These are phyloP conservation scores for Pygathrix nemaeus DNA, from an alignment of 2,113 vertebrate species.

Conservation along the genomic window DNA sequence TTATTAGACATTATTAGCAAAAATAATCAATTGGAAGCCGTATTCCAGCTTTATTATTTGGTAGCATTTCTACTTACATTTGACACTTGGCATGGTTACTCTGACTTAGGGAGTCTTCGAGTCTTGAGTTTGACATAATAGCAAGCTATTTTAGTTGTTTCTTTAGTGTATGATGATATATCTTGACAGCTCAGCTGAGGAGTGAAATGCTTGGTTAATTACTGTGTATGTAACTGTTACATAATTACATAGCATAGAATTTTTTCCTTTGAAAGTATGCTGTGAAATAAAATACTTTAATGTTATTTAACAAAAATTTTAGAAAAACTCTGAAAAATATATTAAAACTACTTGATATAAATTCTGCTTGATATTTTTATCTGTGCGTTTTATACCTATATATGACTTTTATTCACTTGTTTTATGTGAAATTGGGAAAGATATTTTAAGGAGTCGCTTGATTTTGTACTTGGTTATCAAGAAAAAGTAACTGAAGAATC, in stretches of 20 bases:
- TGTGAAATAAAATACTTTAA: constrained; percentile 24
- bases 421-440: neutral
- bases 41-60: constrained; percentile 1
- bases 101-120: neutral
- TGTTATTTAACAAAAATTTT: constrained; percentile 31
- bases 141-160: constrained; percentile 5
- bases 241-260: neutral
- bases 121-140: constrained; percentile 1
- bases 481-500: constrained; percentile 37
- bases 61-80: constrained; percentile 4
- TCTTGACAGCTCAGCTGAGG: neutral
- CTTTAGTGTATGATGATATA: neutral
- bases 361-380: constrained; percentile 11
- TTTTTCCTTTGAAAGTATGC: neutral
- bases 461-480: constrained; percentile 50
- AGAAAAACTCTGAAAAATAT: constrained; percentile 28
- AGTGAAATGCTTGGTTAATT: neutral
- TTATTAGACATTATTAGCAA: neutral
- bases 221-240: constrained; percentile 9
- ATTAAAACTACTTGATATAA: neutral
- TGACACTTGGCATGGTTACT: neutral
- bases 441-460: constrained; percentile 11
- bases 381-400: neutral
- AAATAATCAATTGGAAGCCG: neutral
- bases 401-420: neutral